Base-by-base conservation (phyloP, 2,113 vertebrate species). In the Gobio gobio region DNA sequence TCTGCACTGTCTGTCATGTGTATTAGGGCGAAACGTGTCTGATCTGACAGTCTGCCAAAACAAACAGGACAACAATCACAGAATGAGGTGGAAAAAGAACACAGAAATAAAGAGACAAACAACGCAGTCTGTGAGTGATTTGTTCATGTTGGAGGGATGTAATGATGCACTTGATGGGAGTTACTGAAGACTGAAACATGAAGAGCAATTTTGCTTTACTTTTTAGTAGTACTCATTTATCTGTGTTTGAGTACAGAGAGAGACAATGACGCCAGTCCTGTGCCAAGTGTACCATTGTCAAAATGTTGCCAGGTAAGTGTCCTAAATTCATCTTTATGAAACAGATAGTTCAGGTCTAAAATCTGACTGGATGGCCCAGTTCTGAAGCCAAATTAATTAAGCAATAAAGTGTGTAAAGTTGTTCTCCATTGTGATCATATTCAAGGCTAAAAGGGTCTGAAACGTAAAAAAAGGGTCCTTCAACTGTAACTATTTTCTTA, bases 1-100 rank as follows among this genome's bases (percentile, higher is more conserved):
- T 89, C 85, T 84, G 83, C 6, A 82, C 24, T 24, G 36, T 74
- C 83, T 90, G 47, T 84, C 64, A 86, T 61, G 76, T 61, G 83
- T 87, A 88, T 85, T 10, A 54, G n/a, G 26, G 80, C 18, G 56
- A 61, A 78, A 63, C 82, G 66, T 82, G 51, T 64, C 36, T 43
- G n/a, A 79, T 79, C 77, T 63, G 77, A 79, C 54, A 78, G 54
- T 83, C 83, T 63, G 51, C 59, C 59, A 29, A 36, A 45, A 22
- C 16, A 36, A 76, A 70, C 49, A 33, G 14, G 26, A 68, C 66
- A 40, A 78, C 47, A 84, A 24, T 51, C 6, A 68, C 33, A 24
- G 18, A 81, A 63, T 77, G 18, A 75, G 43, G 24, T 8, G 58
- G 20, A 68, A 14, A 54, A 54, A 26, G 13, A 51, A 20, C 22